phyloP scores from a whole-genome alignment of 2,888 invertebrate species.

The Eupeodes luniger region DNA sequence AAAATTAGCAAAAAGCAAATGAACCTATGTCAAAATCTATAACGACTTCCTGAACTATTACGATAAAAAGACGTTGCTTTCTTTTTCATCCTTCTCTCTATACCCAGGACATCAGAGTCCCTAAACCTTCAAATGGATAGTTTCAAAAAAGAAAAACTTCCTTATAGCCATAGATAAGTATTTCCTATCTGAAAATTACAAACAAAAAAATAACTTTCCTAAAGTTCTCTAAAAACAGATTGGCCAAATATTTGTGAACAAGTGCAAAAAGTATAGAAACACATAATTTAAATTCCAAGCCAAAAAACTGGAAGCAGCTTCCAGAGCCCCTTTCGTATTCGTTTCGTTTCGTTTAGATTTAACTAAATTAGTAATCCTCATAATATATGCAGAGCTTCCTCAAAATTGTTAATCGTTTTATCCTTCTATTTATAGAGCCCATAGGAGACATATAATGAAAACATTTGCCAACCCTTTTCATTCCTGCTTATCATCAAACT shows the following conservation, averaged over 20 bases:
- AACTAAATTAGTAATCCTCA: conserved; percentile 13
- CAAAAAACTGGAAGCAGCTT: neutral
- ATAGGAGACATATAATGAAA: conserved; percentile 30
- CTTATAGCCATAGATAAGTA: neutral
- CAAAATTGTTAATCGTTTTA: conserved; percentile 38
- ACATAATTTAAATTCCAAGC: neutral
- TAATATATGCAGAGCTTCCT: conserved; percentile 24
- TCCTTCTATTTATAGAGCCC: conserved; percentile 18
- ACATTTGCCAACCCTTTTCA: conserved; percentile 40
- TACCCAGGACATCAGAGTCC: no score
- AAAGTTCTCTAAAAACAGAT: neutral
- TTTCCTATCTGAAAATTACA: neutral
- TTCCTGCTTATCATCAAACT: conserved; percentile 22
- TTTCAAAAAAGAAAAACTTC: neutral
- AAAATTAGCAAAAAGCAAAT: no score
- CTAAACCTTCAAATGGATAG: no score
- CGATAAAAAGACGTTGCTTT: no score
- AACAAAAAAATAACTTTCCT: neutral
- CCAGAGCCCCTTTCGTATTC: neutral
- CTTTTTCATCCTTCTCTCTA: no score
- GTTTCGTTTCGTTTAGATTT: neutral
- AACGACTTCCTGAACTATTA: no score
- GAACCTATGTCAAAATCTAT: no score
- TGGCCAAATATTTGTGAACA: neutral
- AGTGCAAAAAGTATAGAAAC: no score